phyloP scores from a whole-genome alignment of 1,140 invertebrate genomes.

The Heliconius nattereri region DNA sequence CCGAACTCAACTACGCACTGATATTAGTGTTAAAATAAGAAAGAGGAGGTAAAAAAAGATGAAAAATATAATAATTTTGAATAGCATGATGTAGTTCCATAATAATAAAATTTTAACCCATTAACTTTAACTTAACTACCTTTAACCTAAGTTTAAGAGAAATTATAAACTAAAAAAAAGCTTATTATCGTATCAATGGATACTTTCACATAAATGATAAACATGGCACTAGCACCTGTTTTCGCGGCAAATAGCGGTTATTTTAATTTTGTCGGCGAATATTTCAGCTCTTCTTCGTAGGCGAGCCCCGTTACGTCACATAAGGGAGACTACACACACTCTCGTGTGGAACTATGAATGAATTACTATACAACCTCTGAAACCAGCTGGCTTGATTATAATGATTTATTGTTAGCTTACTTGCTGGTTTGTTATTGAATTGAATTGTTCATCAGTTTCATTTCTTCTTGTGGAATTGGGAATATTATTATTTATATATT shows the following conservation, averaged over 20 bases:
- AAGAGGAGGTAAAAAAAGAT: no score
- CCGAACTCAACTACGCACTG: no score
- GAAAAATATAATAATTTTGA: no score
- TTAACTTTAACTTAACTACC: no score
- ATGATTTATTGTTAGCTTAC: not conserved
- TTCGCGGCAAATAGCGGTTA: slow-evolving; percentile 53
- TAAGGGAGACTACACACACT: slow-evolving; percentile 47
- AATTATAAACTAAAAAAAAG: no score
- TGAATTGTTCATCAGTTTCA: no score
- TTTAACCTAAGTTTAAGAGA: no score
- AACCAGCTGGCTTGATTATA: slow-evolving; percentile 6
- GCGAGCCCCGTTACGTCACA: slow-evolving; percentile 46
- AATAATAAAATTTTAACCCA: no score
- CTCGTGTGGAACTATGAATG: slow-evolving; percentile 34
- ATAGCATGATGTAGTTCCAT: no score
- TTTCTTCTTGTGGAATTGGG: no score
- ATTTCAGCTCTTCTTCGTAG: slow-evolving; percentile 34
- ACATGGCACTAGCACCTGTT: slow-evolving; percentile 59
- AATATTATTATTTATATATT: no score
- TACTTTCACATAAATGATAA: slow-evolving; percentile 37
- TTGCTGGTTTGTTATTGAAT: not conserved
- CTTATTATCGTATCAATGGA: slow-evolving; percentile 42
- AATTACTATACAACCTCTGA: slow-evolving; percentile 16
- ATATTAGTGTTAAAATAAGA: no score
- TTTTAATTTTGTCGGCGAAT: slow-evolving; percentile 46